Base-by-base conservation (phyloP, 2,113 vertebrate genomes). In the Orientallactaga bullata region DNA sequence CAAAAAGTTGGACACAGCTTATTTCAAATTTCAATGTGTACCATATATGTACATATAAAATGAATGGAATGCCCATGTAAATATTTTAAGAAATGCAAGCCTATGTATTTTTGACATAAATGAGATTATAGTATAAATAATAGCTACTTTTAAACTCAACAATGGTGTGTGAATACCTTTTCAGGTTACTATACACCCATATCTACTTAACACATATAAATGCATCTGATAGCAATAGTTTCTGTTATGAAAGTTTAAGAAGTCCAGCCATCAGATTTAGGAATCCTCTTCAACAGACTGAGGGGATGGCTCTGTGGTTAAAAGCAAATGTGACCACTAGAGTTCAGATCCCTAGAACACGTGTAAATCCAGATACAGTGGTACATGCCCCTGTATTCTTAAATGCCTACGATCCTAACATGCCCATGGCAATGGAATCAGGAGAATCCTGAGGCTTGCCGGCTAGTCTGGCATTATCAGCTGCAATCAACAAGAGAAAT, bases 201-300 rank as follows among this genome's bases (percentile, higher is more conserved):
- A 69, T 83, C 73, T 69, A 58, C 23, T 5, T 77, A 51, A 55
- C 66, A 89, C 0, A 65, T 71, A 17, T 23, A 89, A 93, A 58
- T 58, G 68, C 23, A 88, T 51, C n/a, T 68, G 80, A 79, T 32
- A 82, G 20, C 32, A 63, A 35, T 3, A 55, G 21, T 61, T 87
- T 87, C 65, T 83, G 12, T 74, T 60, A 63, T 88, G 77, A 58
- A 95, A 61, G 51, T 37, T 63, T 74, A 76, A 74, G 51, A 85
- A 69, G 72, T 58, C 7, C 28, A 95, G 85, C 13, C n/a, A 93
- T 55, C 32, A 92, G 85, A 81, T 77, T 90, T 17, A 90, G 93
- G 42, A 92, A 89, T 76, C 28, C 18, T 32, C 3, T 51, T 72
- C 42, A 68, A 8, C 55, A 11, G 55, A 16, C 55, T 55, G 55